Base-by-base conservation (phyloP, 2,888 invertebrate species). In the Acleris literana region DNA sequence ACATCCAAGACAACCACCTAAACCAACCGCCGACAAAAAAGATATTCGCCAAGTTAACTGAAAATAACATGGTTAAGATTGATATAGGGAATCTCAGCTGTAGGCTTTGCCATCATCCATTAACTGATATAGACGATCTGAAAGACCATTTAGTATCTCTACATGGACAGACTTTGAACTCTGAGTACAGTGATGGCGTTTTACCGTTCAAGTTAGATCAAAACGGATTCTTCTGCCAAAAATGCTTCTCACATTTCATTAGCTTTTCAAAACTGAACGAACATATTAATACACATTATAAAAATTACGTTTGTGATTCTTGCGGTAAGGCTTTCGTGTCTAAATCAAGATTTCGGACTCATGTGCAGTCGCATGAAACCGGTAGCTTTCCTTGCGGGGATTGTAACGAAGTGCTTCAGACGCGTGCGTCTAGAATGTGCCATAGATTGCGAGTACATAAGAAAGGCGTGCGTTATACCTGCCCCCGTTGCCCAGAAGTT, bases 61-160 rank as follows among this genome's bases (percentile, higher is more conserved):
- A 91, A 78, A 91, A 91, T 69, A 92, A 91, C 69, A 87, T 90
- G 89, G 78, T 92, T 2, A 92, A 92, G 81, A 78, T 92, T n/a
- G 92, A 92, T 48, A 79, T 91, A 25, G 76, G 83, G 0, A 77
- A 85, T 59, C 76, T 92, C 6, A 76, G 71, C 17, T 92, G 92
- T 74, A 84, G 84, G 48, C 49, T 90, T 1, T 92, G 92, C 70
- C 73, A 76, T 56, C 68, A 71, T n/a, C 29, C 68, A 33, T 57
- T 90, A 4, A 75, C 78, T 17, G 75, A 73, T 18, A 72, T 92
- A 54, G 84, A 88, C 9, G 68, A 71, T 49, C 74, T 92, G 4
- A 92, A 91, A 72, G 77, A 80, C 22, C 92, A 92, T 69, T 64
- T 92, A 20, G 65, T 71, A 0, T 61, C 71, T 4, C 72, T 69